Percentiles rank a stretch among this genome's conserved stretches.
phyloP scores from a whole-genome alignment of 2,888 invertebrate species.

The Cantharis flavilabris region DNA sequence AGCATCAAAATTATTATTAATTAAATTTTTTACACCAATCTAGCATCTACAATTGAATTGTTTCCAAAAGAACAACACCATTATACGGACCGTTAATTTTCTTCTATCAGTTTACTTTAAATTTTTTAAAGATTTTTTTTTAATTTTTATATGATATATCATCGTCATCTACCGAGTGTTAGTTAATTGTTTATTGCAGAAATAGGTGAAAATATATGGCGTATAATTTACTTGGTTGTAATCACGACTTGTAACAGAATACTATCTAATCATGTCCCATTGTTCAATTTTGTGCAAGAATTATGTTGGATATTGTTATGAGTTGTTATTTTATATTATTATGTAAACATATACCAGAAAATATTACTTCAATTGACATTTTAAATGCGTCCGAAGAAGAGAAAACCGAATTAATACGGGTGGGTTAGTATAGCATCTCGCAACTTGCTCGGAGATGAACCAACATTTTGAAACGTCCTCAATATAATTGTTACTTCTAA shows the following conservation, averaged over 20 bases:
- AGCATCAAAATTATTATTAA: neutral
- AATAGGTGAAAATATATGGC: neutral
- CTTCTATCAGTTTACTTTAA: neutral
- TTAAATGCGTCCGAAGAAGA: neutral
- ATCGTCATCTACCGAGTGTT: neutral
- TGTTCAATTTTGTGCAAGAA: constrained; percentile 18
- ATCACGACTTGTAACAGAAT: constrained; percentile 5
- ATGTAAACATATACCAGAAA: neutral
- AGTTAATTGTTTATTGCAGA: constrained; percentile 1
- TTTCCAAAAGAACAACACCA: neutral
- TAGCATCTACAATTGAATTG: neutral
- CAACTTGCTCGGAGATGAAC: neutral
- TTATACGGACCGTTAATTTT: neutral
- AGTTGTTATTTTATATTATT: neutral
- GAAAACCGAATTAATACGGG: neutral
- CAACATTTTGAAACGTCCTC: neutral
- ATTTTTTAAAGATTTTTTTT: too few relatives aligned
- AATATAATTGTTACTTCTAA: neutral
- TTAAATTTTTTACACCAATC: neutral
- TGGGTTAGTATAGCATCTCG: neutral
- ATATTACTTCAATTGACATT: neutral
- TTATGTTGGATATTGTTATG: constrained; percentile 10
- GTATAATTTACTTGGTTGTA: constrained; percentile 10
- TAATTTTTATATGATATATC: neutral
- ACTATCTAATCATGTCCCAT: constrained; percentile 5